A percentile compares a stretch with the other conserved stretches of the same genome.
phyloP scores from a whole-genome alignment of 2,113 vertebrate species.

The Perca flavescens region DNA sequence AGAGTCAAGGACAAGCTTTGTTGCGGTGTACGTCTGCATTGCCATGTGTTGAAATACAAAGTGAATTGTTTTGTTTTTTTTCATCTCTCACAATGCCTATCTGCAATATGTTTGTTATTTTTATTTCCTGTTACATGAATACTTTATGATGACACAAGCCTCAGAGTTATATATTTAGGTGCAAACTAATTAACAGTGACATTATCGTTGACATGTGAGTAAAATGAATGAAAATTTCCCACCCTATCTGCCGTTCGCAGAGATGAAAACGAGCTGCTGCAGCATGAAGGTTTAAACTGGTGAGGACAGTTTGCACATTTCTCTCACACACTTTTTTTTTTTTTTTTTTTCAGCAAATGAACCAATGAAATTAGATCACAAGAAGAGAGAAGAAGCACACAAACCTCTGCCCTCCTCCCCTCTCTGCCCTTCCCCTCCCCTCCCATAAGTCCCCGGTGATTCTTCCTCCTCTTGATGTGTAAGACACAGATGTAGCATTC shows the following conservation, averaged over 20 bases:
- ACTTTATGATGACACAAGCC: slow-evolving; percentile 38
- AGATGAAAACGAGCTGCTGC: slow-evolving; percentile 79
- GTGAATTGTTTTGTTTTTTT: slow-evolving; percentile 14
- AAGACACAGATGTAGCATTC: slow-evolving; percentile 59
- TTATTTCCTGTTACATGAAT: slow-evolving; percentile 49
- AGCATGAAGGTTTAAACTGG: slow-evolving; percentile 82
- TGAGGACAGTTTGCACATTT: slow-evolving; percentile 80
- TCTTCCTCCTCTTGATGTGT: slow-evolving; percentile 62
- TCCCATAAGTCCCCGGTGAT: slow-evolving; percentile 56
- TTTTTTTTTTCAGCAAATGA: slow-evolving; percentile 55
- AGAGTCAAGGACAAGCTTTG: slow-evolving; percentile 29
- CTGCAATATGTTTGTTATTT: slow-evolving; percentile 57
- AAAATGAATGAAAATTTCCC: slow-evolving; percentile 71
- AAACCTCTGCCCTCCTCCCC: slow-evolving; percentile 36
- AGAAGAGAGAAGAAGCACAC: slow-evolving; percentile 60
- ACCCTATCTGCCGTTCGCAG: slow-evolving; percentile 78
- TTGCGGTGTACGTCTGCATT: slow-evolving; percentile 16
- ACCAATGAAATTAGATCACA: slow-evolving; percentile 70
- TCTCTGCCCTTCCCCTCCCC: slow-evolving; percentile 1
- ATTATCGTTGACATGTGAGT: slow-evolving; percentile 62
- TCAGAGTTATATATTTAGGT: slow-evolving; percentile 50
- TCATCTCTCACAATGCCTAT: slow-evolving; percentile 40
- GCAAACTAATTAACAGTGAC: slow-evolving; percentile 66
- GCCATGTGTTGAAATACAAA: slow-evolving; percentile 39
- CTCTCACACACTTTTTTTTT: slow-evolving; percentile 57